Evolutionary conservation across 2,113 vertebrate genomes (phyloP).

Genomic region (Callipepla californica): DNA sequence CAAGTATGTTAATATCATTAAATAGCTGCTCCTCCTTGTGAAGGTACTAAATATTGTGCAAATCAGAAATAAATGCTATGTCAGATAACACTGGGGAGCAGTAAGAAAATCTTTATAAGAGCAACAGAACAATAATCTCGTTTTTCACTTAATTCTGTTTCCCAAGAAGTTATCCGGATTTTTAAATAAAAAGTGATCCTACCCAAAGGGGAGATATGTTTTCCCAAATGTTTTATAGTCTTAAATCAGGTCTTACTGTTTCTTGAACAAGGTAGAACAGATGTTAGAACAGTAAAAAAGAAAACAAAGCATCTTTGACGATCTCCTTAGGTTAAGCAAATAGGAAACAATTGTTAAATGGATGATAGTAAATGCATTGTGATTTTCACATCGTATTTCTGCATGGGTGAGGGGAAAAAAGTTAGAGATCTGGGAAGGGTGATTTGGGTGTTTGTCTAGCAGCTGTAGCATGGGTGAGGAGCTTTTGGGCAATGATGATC

Average conservation of each 20-base stretch:
- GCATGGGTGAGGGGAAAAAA: neutral
- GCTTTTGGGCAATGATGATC: neutral
- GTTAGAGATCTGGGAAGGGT: neutral
- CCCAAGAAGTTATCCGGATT: neutral
- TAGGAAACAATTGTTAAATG: neutral
- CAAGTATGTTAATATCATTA: conserved; percentile 48
- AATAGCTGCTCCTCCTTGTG: neutral
- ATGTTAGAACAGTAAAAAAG: neutral
- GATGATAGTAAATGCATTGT: neutral
- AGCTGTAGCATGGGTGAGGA: neutral
- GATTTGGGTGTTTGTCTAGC: neutral
- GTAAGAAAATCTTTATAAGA: neutral
- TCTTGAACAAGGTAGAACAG: neutral
- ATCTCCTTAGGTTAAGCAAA: neutral
- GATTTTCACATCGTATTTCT: neutral
- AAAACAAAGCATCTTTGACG: neutral
- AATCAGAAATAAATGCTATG: conserved; percentile 18
- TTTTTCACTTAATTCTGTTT: conserved; percentile 27
- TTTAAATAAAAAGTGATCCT: neutral
- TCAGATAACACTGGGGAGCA: neutral
- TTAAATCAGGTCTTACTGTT: neutral
- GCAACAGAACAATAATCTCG: neutral
- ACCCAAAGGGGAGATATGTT: neutral
- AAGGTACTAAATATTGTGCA: conserved; percentile 7
- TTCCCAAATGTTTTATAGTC: neutral